Evolutionary conservation across 2,888 invertebrate species (phyloP), one percentile per base, ranked within the genome.

Genomic region (Melieria omissa): DNA sequence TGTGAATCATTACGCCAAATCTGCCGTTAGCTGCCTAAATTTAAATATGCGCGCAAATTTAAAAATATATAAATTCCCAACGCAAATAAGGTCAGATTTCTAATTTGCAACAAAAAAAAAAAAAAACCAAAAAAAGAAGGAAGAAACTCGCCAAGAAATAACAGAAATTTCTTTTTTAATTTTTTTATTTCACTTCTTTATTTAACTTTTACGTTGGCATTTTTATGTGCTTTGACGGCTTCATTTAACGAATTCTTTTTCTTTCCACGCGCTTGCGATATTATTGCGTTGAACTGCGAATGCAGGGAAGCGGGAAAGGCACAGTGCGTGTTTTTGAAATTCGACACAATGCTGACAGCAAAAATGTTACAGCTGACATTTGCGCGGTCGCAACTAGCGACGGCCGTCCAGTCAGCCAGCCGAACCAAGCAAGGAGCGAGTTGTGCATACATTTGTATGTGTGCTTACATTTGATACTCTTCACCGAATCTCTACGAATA

Each of bases 41-140:
- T 29, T 29, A 52, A 52, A 52, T 12, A 52, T 12, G n/a, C 14
- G 52, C 65, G 45, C 42, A 41, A 54, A 54, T 49, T 14, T 29
- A 10, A 67, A 62, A 68, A 65, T 45, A 65, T 45, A 73, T 74
- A 64, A 58, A 76, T 76, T 69, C 64, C 41, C 41, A 46, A 74
- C 73, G 14, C 52, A 77, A 80, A 80, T 76, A 76, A 77, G 80
- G 78, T 80, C 78, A 78, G 74, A 78, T 79, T 79, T 80, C 76
- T 78, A 79, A 81, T 80, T 81, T 80, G 76, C 72, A 29, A 29
- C 29, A 1, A 29, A 29, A 29, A 29, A 29, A 29, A 29, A 16
- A 1, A 16, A 29, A 29, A 29, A 29, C 1, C 1, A 29, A 29
- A 29, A 3, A 29, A 29, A 29, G 29, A 29, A 29, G 3, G 29